A percentile compares a stretch with the other conserved stretches of the same genome.
These are phyloP conservation scores for Petromus typicus DNA, from an alignment of 2,113 vertebrate species.

Conservation along the genomic window DNA sequence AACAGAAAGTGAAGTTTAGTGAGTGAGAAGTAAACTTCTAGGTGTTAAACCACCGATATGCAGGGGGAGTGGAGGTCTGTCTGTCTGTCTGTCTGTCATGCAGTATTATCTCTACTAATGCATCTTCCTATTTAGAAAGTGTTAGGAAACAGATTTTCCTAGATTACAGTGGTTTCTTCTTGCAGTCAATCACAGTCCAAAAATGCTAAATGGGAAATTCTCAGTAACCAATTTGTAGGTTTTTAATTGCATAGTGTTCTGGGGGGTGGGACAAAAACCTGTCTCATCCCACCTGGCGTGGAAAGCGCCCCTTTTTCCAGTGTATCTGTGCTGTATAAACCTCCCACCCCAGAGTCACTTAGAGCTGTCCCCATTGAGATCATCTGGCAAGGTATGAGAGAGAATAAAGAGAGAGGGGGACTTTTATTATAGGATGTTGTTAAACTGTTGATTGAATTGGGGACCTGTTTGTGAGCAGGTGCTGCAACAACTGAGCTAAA, in stretches of 20 bases:
- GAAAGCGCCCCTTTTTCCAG: background rate
- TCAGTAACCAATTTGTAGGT: background rate
- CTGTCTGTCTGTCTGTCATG: background rate
- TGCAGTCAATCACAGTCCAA: background rate
- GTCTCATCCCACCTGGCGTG: background rate
- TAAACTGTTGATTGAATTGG: background rate
- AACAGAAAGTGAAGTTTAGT: background rate
- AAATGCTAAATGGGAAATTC: background rate
- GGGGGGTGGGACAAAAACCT: background rate
- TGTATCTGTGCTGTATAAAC: background rate
- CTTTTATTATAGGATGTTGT: background rate
- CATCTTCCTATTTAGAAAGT: background rate
- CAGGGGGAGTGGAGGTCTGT: background rate
- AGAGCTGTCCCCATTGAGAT: background rate
- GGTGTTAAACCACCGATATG: background rate
- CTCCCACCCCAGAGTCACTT: background rate
- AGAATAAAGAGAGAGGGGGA: background rate
- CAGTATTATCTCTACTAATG: background rate
- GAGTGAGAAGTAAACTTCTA: background rate
- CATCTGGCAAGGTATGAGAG: background rate
- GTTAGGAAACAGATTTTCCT: background rate
- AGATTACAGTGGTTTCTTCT: background rate
- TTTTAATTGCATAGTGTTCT: background rate
- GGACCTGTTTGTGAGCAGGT: too few relatives aligned
- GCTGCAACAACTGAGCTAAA: too few relatives aligned